Base-by-base conservation (phyloP, 2,888 invertebrate species). In the Spialia ferax region DNA sequence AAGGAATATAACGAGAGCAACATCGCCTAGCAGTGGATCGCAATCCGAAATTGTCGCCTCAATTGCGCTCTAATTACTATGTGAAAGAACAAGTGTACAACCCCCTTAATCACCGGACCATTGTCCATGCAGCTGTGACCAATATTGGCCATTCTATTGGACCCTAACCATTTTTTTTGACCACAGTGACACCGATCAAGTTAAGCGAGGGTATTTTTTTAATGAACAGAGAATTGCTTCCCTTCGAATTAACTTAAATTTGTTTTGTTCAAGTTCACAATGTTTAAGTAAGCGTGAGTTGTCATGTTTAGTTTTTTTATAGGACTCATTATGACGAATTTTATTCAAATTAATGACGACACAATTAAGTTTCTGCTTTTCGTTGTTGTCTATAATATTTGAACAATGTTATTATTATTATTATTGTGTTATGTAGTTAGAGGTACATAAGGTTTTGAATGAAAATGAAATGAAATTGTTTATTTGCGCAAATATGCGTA, bases 71-170 rank as follows among this genome's bases (percentile, higher is more conserved):
- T 64, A 64, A 64, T 64, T 57, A 64, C 35, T 32, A 56, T 56
- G 54, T 55, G 63, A 45, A 48, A 20, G 13, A 48, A 48, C 63
- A 64, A 56, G 63, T 56, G 63, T 63, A n/a, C 56, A 7, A 15
- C 8, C 50, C 57, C 57, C 48, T 10, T 15, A n/a, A 13, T 48
- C 54, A 18, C 54, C 8, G 15, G 64, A 48, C 63, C 64, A 64
- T 64, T 64, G 64, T 64, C 64, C 64, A 57, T 48, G 45, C 64
- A 64, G 64, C 56, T 64, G 64, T 57, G 56, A 35, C 50, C 56
- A 35, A 57, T n/a, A 23, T 22, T 38, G 52, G 52, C 52, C 52
- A 50, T 50, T 50, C 22, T 26, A 0, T 23, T n/a, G 23, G 29
- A 63, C 56, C 63, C 63, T 56, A 56, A 18, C 54, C 22, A 13